Conservation (phyloP, 2,888 invertebrate species). For the Drosophila mimetica region DNA sequence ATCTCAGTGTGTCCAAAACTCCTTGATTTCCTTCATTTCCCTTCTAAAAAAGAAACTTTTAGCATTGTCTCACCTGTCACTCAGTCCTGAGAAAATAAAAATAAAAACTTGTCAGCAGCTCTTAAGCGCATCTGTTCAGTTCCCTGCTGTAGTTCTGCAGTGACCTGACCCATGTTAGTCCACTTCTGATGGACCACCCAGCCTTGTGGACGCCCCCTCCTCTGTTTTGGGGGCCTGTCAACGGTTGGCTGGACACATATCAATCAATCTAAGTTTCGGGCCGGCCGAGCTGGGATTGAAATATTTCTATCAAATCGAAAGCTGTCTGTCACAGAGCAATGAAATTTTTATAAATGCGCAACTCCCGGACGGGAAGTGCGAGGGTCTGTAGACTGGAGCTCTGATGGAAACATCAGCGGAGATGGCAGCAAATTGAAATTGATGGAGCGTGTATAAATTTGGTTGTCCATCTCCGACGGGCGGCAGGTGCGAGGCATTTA, state of each 20-base stretch:
- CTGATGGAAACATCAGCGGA: conserved; percentile 69
- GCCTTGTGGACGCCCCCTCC: neutral
- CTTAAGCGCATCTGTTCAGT: conserved; percentile 30
- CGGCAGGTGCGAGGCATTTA: conserved; percentile 74
- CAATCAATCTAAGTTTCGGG: conserved; percentile 76
- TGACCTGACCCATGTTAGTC: conserved; percentile 27
- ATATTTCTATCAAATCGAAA: conserved; percentile 80
- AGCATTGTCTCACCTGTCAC: conserved; percentile 1
- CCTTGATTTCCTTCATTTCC: neutral
- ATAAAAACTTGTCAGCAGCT: conserved; percentile 56
- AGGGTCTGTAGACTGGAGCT: conserved; percentile 43
- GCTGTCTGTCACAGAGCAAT: conserved; percentile 78
- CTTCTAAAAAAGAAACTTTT: conserved; percentile 9
- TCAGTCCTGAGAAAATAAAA: neutral
- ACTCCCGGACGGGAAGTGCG: conserved; percentile 56
- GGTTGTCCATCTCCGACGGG: conserved; percentile 58
- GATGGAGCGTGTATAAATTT: conserved; percentile 67
- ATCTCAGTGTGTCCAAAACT: neutral
- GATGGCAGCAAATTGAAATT: conserved; percentile 70
- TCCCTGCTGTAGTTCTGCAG: conserved; percentile 5
- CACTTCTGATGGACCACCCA: conserved; percentile 37
- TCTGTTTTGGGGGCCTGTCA: conserved; percentile 63
- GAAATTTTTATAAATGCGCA: conserved; percentile 79
- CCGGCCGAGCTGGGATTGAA: conserved; percentile 64
- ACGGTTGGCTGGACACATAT: conserved; percentile 56